Evolutionary conservation across 2,113 vertebrate genomes (phyloP).

Genomic region (Theristicus caerulescens): DNA sequence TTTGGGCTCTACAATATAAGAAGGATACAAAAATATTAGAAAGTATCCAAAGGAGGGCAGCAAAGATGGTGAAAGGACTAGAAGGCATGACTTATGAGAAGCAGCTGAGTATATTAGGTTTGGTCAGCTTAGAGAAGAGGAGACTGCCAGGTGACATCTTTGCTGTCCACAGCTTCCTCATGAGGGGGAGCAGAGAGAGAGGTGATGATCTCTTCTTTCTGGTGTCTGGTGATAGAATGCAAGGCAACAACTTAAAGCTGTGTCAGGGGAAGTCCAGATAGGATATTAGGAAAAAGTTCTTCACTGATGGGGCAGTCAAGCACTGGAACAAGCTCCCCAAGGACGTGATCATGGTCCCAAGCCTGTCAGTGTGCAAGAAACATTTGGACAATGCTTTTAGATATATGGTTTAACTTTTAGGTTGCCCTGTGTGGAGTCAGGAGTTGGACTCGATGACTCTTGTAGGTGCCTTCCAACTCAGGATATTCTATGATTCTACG

Average conservation of each 20-base stretch:
- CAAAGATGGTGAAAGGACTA: not conserved
- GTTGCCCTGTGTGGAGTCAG: not conserved
- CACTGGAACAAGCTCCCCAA: not conserved
- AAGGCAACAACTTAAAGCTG: not conserved
- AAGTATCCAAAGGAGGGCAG: not conserved
- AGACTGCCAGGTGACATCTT: not conserved
- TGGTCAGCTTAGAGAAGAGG: not conserved
- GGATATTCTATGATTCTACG: not conserved
- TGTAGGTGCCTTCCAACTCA: not conserved
- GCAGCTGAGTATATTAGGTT: not conserved
- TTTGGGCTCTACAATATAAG: not conserved
- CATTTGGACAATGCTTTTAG: not conserved
- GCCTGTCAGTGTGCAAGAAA: not conserved
- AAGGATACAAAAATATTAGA: not conserved
- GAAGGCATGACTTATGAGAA: not conserved
- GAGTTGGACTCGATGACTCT: not conserved
- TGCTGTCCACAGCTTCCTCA: not conserved
- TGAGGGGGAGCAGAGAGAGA: rapidly evolving
- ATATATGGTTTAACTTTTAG: not conserved
- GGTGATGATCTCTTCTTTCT: not conserved
- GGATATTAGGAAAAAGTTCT: not conserved
- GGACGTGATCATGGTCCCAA: not conserved
- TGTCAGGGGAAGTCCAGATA: not conserved
- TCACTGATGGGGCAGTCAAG: not conserved
- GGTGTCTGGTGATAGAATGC: not conserved